These are phyloP conservation scores for Melitaea athalia DNA, from an alignment of 2,888 invertebrate genomes.

Conservation along the genomic window DNA sequence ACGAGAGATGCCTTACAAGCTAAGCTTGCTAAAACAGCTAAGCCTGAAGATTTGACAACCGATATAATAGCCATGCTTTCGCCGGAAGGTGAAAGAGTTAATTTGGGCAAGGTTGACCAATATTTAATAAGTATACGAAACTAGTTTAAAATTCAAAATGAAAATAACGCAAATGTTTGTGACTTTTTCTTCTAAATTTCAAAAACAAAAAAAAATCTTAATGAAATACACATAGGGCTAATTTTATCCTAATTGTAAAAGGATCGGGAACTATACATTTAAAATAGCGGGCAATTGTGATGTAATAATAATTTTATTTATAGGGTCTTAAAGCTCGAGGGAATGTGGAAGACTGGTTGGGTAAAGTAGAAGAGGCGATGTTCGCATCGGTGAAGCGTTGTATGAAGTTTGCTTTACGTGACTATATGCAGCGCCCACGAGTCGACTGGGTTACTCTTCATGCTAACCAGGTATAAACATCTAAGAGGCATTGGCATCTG, in stretches of 20 bases:
- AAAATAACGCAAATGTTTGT: too few relatives aligned
- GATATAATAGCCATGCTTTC: slow-evolving; percentile 95
- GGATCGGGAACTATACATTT: too few relatives aligned
- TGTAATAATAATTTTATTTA: slow-evolving; percentile 25
- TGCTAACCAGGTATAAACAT: slow-evolving; percentile 85
- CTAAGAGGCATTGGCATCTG: too few relatives aligned
- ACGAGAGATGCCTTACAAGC: slow-evolving; percentile 71
- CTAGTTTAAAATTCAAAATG: neutral
- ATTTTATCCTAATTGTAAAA: too few relatives aligned
- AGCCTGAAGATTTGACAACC: slow-evolving; percentile 84
- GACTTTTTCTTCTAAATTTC: too few relatives aligned
- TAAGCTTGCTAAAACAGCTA: slow-evolving; percentile 64
- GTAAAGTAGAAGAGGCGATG: slow-evolving; percentile 96
- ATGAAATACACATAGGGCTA: too few relatives aligned
- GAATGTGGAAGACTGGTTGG: slow-evolving; percentile 95
- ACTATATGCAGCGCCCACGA: slow-evolving; percentile 84
- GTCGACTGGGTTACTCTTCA: slow-evolving; percentile 88
- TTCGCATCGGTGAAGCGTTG: slow-evolving; percentile 88
- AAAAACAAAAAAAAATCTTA: too few relatives aligned
- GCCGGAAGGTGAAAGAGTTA: slow-evolving; percentile 92
- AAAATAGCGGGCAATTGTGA: too few relatives aligned
- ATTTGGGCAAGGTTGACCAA: slow-evolving; percentile 84
- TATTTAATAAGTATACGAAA: neutral
- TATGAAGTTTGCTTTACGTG: slow-evolving; percentile 88
- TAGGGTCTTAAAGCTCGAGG: slow-evolving; percentile 92